Conservation (phyloP, 2,888 invertebrate species). For the Liopterus haemorrhoidalis region DNA sequence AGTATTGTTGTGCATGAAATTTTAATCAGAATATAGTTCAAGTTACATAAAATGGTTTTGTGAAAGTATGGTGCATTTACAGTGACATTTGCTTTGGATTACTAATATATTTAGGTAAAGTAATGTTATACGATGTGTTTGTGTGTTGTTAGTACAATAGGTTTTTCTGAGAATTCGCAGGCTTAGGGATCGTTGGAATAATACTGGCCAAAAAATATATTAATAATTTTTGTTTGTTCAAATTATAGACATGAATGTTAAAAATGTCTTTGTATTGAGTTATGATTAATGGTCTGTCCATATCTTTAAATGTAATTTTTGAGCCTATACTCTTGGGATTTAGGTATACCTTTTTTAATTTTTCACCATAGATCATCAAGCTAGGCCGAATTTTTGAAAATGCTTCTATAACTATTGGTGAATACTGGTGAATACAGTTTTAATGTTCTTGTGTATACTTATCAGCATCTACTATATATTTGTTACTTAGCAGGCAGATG, state of each 20-base stretch:
- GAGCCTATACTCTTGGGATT: slow-evolving; percentile 16
- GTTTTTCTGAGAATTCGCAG: no score
- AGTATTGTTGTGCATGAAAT: no score
- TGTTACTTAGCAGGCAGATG: slow-evolving; percentile 16
- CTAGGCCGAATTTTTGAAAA: no score
- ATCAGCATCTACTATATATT: slow-evolving; percentile 17
- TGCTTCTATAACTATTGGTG: no score
- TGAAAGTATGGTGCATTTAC: slow-evolving; percentile 35
- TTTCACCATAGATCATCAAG: no score
- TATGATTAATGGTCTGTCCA: slow-evolving; percentile 44
- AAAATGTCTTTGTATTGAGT: slow-evolving; percentile 45
- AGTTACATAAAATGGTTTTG: slow-evolving; percentile 39
- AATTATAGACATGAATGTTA: slow-evolving; percentile 40
- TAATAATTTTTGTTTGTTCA: slow-evolving; percentile 47
- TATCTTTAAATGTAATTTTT: slow-evolving; percentile 15
- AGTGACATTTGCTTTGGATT: no score
- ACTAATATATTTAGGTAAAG: no score
- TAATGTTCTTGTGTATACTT: no score
- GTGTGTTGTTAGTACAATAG: slow-evolving; percentile 25
- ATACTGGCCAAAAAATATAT: slow-evolving; percentile 49
- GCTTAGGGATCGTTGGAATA: no score
- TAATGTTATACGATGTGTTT: slow-evolving; percentile 29
- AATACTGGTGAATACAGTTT: no score
- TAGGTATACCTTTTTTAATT: no score
- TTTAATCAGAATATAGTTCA: no score